These are phyloP conservation scores for Mus musculus DNA, from an alignment of 2,113 vertebrate species.

Conservation along the genomic window GRCm39 chr13:113484001-113484500, in stretches of 20 bases:
- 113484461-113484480: neutral
- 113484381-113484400: neutral
- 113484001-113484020: neutral
- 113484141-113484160: neutral
- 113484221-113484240: neutral
- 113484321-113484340: neutral
- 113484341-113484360: neutral
- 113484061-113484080: neutral
- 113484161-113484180: neutral
- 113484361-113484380: neutral
- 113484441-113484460: neutral
- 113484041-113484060: neutral
- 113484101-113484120: neutral
- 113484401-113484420: neutral
- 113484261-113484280: neutral
- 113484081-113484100: neutral
- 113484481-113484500: neutral
- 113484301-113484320: neutral
- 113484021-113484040: neutral
- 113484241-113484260: neutral
- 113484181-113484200: neutral
- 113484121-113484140: neutral
- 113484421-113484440: neutral
- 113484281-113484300: neutral
- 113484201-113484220: neutral